phyloP scores from a whole-genome alignment of 1,140 invertebrate genomes.

The Aphis craccivora region DNA sequence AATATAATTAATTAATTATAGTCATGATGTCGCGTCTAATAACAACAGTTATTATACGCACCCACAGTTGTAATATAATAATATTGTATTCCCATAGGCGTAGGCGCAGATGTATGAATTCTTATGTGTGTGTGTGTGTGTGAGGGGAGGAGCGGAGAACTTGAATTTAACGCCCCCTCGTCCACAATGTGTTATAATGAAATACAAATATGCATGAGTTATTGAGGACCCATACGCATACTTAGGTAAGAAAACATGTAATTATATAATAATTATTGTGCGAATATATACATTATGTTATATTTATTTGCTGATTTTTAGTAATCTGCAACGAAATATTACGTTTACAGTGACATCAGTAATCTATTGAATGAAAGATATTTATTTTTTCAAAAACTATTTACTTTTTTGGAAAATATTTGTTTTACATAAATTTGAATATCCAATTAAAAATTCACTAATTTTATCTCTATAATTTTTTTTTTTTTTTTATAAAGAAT shows the following conservation, averaged over 20 bases:
- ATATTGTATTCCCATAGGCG: not conserved
- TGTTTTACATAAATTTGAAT: too few species aligned
- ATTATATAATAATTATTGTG: not conserved
- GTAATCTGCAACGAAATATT: not conserved
- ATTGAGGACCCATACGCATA: not conserved
- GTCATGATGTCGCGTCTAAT: not conserved
- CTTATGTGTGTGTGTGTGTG: too few species aligned
- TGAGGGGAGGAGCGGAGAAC: not conserved
- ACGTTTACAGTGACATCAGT: not conserved
- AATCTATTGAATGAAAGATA: too few species aligned
- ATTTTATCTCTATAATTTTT: too few species aligned
- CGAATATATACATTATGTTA: not conserved
- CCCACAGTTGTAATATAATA: not conserved
- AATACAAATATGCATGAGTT: not conserved
- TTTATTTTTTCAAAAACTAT: too few species aligned
- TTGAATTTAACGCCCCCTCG: not conserved
- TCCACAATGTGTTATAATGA: not conserved
- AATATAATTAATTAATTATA: not conserved
- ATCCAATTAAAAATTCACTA: too few species aligned
- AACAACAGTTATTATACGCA: not conserved
- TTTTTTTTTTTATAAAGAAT: too few species aligned
- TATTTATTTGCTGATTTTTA: not conserved
- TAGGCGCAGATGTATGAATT: not conserved
- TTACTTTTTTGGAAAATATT: too few species aligned
- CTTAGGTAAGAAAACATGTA: not conserved